phyloP scores from a whole-genome alignment of 1,140 invertebrate species.

The Caenorhabditis remanei region DNA sequence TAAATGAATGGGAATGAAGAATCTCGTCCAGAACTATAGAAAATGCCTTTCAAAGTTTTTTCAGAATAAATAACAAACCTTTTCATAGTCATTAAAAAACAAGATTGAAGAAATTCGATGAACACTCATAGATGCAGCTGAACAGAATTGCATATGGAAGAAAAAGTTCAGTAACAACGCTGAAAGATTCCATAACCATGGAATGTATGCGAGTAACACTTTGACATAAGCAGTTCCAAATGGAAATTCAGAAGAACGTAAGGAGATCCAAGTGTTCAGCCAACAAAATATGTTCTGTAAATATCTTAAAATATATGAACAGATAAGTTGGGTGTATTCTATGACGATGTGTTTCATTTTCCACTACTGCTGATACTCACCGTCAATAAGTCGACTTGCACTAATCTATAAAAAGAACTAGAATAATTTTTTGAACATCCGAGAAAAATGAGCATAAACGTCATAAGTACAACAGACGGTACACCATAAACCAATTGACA shows the following conservation, averaged over 20 bases:
- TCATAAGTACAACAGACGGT: background rate
- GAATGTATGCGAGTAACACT: background rate
- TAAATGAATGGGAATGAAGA: too few relatives aligned
- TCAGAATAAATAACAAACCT: background rate
- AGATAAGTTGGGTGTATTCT: too few relatives aligned
- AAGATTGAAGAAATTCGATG: background rate
- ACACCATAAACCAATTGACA: background rate
- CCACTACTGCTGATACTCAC: background rate
- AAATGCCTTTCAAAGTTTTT: background rate
- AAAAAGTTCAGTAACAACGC: background rate
- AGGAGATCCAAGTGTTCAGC: background rate
- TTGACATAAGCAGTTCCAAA: background rate
- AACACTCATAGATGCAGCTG: background rate
- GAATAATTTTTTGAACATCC: background rate
- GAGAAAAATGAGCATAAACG: background rate
- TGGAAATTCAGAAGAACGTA: background rate
- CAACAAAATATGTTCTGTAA: background rate
- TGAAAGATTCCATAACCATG: background rate
- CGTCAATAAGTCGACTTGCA: background rate
- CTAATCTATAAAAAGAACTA: conserved; percentile 3
- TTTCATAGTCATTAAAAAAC: background rate
- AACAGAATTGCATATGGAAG: conserved; percentile 10
- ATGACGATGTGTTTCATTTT: background rate
- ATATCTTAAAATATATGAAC: background rate
- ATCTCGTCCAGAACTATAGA: background rate